Conservation (phyloP, 2,113 vertebrate species). For the Antechinus stuartii region DNA sequence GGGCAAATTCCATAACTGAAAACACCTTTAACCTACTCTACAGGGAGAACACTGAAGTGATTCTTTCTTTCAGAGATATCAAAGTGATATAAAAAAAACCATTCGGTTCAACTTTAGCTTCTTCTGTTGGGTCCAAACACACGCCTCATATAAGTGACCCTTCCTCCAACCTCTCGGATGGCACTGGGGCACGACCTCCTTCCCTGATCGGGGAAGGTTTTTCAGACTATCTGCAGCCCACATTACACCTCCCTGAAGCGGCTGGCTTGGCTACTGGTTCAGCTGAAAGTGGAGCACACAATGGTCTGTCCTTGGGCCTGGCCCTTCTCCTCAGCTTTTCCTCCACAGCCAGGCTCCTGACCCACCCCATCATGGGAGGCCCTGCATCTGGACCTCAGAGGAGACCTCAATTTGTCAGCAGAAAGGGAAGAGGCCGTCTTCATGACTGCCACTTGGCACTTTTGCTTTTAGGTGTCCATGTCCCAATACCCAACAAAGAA, state of each 20-base stretch:
- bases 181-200: neutral
- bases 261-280: too few relatives aligned
- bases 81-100: neutral
- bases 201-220: neutral
- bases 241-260: too few relatives aligned
- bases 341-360: neutral
- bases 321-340: neutral
- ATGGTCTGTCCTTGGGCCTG: neutral
- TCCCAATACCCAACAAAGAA: neutral
- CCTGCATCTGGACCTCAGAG: neutral
- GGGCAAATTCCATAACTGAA: neutral
- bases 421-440: neutral
- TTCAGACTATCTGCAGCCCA: neutral
- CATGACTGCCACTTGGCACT: constrained; percentile 28
- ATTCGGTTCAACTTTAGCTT: neutral
- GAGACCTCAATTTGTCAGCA: neutral
- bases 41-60: too few relatives aligned
- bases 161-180: neutral
- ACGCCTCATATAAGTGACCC: neutral
- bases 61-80: neutral
- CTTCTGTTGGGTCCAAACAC: neutral
- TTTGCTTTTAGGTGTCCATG: neutral
- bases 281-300: too few relatives aligned
- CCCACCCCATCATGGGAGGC: neutral
- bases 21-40: neutral